Evolutionary conservation across 2,888 invertebrate genomes (phyloP), one percentile per base, ranked within the genome.

Genomic region (Trichogramma dendrolimi): DNA sequence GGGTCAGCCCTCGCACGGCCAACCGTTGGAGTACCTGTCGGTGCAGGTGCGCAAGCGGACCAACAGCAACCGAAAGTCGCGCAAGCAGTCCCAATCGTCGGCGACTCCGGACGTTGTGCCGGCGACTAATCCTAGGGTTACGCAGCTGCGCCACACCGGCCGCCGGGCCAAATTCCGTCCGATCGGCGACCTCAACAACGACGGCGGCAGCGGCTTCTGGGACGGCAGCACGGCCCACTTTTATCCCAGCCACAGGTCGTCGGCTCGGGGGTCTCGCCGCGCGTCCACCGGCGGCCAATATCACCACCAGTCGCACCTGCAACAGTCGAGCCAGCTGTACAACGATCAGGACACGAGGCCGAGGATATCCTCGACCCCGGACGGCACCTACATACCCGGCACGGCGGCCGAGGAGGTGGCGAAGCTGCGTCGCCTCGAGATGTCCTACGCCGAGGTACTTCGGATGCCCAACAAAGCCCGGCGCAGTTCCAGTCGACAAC

Each of bases 381-480:
- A 41, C 40, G 75, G 76, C 8, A 84, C 84, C 64, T 86, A 83
- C 71, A 84, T 83, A 69, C 84, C 85, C 4, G 90, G 91, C 78
- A 84, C 88, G 6, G 92, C 91, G 5, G 91, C 92, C 8, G 90
- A 91, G 73, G 91, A 92, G 71, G 87, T 93, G 68, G 88, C 91
- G 75, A 90, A 89, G 74, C 81, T 93, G 63, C 87, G 90, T 75
- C 87, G 88, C 73, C 82, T 93, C 57, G 92, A 93, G 73, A 83
- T 90, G 74, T 91, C 92, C 10, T 93, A 93, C 77, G 93, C 93
- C 5, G 92, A 93, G 78, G 93, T 89, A 27, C 81, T 93, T 66
- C 83, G 90, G 67, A 87, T 88, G 75, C 86, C 87, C 66, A 87
- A 86, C 72, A 85, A 85, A 78, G 67, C 75, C 60, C 81, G 81